Percentiles rank a stretch among this genome's conserved stretches.
Conservation (phyloP, 1,140 invertebrate species). For the Apocrypta bakeri region DNA sequence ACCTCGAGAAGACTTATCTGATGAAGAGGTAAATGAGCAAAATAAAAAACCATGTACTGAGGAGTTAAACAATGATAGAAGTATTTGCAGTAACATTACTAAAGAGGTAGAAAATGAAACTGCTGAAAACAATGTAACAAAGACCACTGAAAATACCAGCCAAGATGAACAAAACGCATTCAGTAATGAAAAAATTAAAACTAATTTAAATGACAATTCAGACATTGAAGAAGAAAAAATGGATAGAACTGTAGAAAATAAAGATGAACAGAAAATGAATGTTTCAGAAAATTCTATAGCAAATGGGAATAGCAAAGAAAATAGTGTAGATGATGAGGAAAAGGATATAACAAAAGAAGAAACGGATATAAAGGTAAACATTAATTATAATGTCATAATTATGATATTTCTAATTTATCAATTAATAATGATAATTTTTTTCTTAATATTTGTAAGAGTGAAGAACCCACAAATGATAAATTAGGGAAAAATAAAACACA, state of each 20-base stretch:
- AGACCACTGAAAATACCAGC: not conserved
- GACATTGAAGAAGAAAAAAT: not conserved
- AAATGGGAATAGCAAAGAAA: not conserved
- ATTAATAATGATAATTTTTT: not conserved
- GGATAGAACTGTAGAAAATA: not conserved
- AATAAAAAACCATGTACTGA: conserved; percentile 9
- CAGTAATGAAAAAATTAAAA: not conserved
- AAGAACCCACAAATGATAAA: not conserved
- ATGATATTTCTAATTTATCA: not conserved
- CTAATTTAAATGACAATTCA: not conserved
- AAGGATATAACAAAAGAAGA: no score
- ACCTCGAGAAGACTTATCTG: not conserved
- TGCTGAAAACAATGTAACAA: not conserved
- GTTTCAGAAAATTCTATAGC: not conserved
- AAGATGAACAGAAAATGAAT: not conserved
- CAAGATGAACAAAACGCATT: not conserved
- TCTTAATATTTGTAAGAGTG: not conserved
- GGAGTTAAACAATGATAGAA: not conserved
- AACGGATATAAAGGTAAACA: not conserved
- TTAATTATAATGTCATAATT: not conserved
- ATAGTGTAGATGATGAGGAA: not conserved
- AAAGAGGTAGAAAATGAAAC: not conserved
- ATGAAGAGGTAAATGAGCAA: not conserved
- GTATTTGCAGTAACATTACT: not conserved
- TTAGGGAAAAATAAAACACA: conserved; percentile 9